Conservation (phyloP, 2,888 invertebrate species). For the Cinara cedri region DNA sequence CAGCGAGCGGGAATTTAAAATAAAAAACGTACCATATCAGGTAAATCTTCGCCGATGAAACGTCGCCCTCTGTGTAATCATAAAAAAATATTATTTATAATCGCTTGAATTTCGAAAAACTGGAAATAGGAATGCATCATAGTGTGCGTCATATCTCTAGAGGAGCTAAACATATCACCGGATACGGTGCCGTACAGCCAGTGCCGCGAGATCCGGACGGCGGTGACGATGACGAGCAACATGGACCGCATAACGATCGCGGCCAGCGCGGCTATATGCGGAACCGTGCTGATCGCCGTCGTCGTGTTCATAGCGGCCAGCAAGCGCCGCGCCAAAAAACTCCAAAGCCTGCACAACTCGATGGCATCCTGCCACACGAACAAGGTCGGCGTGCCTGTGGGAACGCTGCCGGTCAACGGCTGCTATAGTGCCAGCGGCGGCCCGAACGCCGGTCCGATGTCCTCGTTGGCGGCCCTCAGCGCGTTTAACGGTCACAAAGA, state of each 20-base stretch:
- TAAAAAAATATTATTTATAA: too few species aligned
- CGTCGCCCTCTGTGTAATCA: too few species aligned
- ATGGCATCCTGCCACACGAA: constrained; percentile 65
- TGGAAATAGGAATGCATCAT: constrained; percentile 82
- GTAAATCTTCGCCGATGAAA: constrained; percentile 65
- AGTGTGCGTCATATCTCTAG: constrained; percentile 89
- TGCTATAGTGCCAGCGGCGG: background rate
- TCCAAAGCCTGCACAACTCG: constrained; percentile 67
- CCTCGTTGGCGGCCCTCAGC: constrained; percentile 81
- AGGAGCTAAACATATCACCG: constrained; percentile 86
- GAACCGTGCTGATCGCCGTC: constrained; percentile 87
- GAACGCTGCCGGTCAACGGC: constrained; percentile 61
- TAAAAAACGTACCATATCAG: constrained; percentile 89
- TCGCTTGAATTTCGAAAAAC: too few species aligned
- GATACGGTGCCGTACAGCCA: constrained; percentile 84
- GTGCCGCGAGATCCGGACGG: constrained; percentile 88
- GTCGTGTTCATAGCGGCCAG: constrained; percentile 89
- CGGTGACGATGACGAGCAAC: constrained; percentile 80
- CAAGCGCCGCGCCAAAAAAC: constrained; percentile 76
- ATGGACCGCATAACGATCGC: constrained; percentile 96
- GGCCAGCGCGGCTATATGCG: constrained; percentile 90
- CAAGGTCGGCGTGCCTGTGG: constrained; percentile 38
- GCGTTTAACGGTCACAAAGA: constrained; percentile 82
- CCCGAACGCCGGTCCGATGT: constrained; percentile 76
- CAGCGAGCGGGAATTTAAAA: constrained; percentile 88